A percentile compares a stretch with the other conserved stretches of the same genome.
Evolutionary conservation across 1,140 invertebrate genomes (phyloP).

Genomic region (Diorhabda carinulata): DNA sequence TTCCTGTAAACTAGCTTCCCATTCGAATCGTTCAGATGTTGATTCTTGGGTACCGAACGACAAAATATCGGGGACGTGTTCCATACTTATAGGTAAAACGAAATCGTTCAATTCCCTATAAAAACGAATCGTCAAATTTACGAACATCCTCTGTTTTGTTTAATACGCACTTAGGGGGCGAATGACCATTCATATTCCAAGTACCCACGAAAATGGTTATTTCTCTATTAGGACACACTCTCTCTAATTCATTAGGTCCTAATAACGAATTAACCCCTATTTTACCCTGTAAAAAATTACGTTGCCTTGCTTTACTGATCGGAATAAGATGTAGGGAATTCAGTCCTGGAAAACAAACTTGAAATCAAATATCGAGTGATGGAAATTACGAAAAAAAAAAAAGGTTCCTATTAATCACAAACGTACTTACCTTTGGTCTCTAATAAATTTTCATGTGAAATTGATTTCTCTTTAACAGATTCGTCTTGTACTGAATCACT

Average conservation of each 20-base stretch:
- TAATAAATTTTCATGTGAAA: slow-evolving; percentile 44
- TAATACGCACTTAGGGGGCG: slow-evolving; percentile 57
- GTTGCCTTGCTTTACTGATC: slow-evolving; percentile 71
- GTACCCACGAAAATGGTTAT: slow-evolving; percentile 86
- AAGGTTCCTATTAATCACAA: neutral
- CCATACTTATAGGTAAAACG: slow-evolving; percentile 75
- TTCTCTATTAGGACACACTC: slow-evolving; percentile 79
- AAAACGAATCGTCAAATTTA: neutral
- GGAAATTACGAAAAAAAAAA: neutral
- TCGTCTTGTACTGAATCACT: slow-evolving; percentile 25
- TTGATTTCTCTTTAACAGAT: slow-evolving; percentile 38
- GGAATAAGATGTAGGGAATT: slow-evolving; percentile 76
- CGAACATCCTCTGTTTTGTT: neutral
- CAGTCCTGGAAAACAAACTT: slow-evolving; percentile 55
- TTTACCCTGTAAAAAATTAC: slow-evolving; percentile 76
- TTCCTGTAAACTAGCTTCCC: slow-evolving; percentile 88
- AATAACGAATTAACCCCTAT: slow-evolving; percentile 74
- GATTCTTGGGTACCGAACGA: slow-evolving; percentile 92
- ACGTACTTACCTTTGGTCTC: slow-evolving; percentile 32
- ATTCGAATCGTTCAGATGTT: slow-evolving; percentile 76
- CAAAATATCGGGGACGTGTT: slow-evolving; percentile 86
- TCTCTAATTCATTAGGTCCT: slow-evolving; percentile 76
- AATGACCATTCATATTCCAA: slow-evolving; percentile 94
- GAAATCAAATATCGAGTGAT: too few relatives aligned
- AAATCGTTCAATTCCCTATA: slow-evolving; percentile 78